These are phyloP conservation scores for Scaptomyza montana DNA, from an alignment of 1,140 invertebrate species.

Conservation along the genomic window DNA sequence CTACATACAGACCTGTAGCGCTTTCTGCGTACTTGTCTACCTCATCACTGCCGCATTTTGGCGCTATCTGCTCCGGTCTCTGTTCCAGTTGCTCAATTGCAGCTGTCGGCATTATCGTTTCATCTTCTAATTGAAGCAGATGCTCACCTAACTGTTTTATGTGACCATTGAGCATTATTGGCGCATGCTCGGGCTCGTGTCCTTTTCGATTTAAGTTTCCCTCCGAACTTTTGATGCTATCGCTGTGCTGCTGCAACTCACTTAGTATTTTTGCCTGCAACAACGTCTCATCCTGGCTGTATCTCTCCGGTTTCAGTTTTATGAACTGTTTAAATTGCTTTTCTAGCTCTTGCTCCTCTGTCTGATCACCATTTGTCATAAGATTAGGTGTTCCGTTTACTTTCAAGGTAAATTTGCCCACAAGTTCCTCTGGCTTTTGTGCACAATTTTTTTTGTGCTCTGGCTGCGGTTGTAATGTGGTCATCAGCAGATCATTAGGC, in stretches of 20 bases:
- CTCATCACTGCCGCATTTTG: constrained; percentile 32
- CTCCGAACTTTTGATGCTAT: constrained; percentile 18
- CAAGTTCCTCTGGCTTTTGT: constrained; percentile 20
- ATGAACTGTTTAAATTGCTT: not conserved
- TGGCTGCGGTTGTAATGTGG: constrained; percentile 48
- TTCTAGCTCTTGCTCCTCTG: constrained; percentile 17
- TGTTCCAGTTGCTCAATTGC: not conserved
- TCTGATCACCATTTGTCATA: constrained; percentile 44
- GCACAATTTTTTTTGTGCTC: constrained; percentile 32
- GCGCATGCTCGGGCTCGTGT: constrained; percentile 8
- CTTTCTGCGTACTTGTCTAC: constrained; percentile 37
- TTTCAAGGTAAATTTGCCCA: constrained; percentile 42
- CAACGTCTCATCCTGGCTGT: constrained; percentile 41
- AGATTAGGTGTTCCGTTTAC: constrained; percentile 50
- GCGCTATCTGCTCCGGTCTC: not conserved
- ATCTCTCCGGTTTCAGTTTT: not conserved
- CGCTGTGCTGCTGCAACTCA: constrained; percentile 66
- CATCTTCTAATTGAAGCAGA: constrained; percentile 16
- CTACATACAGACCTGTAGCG: constrained; percentile 23
- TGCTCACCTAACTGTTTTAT: constrained; percentile 17
- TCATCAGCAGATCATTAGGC: constrained; percentile 35
- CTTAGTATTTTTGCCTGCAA: constrained; percentile 72
- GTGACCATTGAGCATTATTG: constrained; percentile 46
- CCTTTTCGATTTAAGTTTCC: not conserved
- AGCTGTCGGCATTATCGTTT: not conserved